Conservation (phyloP, 2,113 vertebrate genomes). For the Cyanistes caeruleus region DNA sequence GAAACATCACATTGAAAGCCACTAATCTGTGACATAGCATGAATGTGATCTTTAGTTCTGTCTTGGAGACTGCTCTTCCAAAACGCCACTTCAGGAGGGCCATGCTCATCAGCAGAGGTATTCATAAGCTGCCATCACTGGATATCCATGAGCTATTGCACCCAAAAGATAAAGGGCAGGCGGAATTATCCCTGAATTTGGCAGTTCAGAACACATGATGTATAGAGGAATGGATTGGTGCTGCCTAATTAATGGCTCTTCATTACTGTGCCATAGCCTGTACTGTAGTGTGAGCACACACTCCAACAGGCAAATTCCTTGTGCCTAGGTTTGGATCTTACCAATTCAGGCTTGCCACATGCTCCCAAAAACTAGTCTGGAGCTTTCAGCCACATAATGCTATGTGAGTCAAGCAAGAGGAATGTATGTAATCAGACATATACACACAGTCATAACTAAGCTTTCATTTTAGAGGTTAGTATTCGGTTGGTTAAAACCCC, state of each 20-base stretch:
- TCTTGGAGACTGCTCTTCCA: conserved; percentile 45
- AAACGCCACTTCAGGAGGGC: conserved; percentile 52
- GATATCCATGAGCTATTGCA: conserved; percentile 49
- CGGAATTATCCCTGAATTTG: conserved; percentile 53
- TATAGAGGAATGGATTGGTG: conserved; percentile 63
- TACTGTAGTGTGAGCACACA: conserved; percentile 46
- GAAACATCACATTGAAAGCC: conserved; percentile 34
- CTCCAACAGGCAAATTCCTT: conserved; percentile 33
- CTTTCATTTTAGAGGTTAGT: background rate
- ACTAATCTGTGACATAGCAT: background rate
- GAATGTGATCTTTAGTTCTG: background rate
- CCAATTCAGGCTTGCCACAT: background rate
- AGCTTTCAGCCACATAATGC: background rate
- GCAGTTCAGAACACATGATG: conserved; percentile 56
- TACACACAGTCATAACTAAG: background rate
- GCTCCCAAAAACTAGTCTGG: background rate
- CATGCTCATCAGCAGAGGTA: conserved; percentile 50
- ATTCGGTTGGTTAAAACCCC: background rate
- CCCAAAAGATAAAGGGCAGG: conserved; percentile 43
- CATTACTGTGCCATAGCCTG: conserved; percentile 59
- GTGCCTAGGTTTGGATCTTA: conserved; percentile 35
- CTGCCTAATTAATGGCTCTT: conserved; percentile 67
- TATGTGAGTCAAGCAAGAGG: background rate
- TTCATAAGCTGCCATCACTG: conserved; percentile 56
- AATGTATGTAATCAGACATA: background rate